A percentile compares a stretch with the other conserved stretches of the same genome.
phyloP scores from a whole-genome alignment of 2,888 invertebrate species.

The Ctena decussata region DNA sequence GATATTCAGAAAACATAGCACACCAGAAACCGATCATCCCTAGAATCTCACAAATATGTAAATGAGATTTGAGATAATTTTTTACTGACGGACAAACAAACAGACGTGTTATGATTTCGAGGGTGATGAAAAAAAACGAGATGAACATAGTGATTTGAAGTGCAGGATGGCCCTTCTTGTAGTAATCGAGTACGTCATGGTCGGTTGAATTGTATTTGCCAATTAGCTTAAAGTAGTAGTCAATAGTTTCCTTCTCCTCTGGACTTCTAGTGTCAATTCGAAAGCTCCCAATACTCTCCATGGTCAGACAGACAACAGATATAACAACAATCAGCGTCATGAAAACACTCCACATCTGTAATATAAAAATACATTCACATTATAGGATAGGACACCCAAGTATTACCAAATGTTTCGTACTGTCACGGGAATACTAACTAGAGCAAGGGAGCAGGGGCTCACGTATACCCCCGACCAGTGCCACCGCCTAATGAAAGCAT shows the following conservation, averaged over 20 bases:
- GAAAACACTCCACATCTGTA: slow-evolving; percentile 2
- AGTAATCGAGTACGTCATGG: background rate
- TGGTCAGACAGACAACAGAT: background rate
- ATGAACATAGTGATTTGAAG: background rate
- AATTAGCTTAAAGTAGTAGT: background rate
- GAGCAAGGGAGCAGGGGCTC: too few species aligned
- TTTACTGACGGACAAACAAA: background rate
- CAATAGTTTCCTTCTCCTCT: background rate
- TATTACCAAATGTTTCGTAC: too few species aligned
- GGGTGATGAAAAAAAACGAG: background rate
- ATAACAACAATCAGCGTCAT: background rate
- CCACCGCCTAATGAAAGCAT: too few species aligned
- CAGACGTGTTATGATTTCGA: background rate
- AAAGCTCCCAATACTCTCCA: background rate
- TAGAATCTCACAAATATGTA: background rate
- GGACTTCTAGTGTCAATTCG: background rate
- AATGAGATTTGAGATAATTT: background rate
- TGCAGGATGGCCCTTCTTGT: background rate
- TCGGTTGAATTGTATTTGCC: background rate
- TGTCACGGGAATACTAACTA: too few species aligned
- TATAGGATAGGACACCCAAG: too few species aligned
- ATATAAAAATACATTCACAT: background rate
- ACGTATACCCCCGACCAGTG: too few species aligned
- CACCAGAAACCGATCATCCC: background rate
- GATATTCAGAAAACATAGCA: background rate